phyloP scores from a whole-genome alignment of 2,888 invertebrate species.

The Hemaris fuciformis region DNA sequence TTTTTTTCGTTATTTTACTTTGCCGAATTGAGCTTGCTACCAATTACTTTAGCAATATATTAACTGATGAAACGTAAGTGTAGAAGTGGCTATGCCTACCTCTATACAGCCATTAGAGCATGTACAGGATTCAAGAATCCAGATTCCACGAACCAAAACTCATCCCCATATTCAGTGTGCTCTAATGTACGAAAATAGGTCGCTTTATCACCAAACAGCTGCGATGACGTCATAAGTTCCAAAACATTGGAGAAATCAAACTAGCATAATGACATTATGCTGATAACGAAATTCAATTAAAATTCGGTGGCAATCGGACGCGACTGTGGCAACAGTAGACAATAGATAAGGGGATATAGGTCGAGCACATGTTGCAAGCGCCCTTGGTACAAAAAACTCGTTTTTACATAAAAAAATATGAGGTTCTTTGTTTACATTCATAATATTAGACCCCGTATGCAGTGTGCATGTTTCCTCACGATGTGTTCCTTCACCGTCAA shows the following conservation, averaged over 20 bases:
- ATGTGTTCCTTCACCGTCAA: too few species aligned
- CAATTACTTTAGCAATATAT: too few species aligned
- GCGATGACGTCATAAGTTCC: background rate
- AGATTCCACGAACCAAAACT: background rate
- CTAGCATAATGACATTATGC: background rate
- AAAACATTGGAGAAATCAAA: background rate
- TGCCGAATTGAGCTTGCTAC: too few species aligned
- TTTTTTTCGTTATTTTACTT: too few species aligned
- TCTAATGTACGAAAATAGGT: background rate
- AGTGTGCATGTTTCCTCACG: too few species aligned
- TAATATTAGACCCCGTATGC: too few species aligned
- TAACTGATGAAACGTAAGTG: too few species aligned
- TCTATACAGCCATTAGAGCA: too few species aligned
- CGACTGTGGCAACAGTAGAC: background rate
- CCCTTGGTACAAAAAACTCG: background rate
- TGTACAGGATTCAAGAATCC: background rate
- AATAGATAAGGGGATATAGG: constrained; percentile 4
- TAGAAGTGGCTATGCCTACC: too few species aligned
- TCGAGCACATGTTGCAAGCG: constrained; percentile 1
- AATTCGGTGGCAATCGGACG: background rate
- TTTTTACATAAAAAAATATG: background rate
- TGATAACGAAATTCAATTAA: background rate
- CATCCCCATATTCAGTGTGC: background rate
- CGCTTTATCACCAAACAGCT: background rate
- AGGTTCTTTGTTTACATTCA: too few species aligned